Evolutionary conservation across 2,113 vertebrate species (phyloP), one percentile per base, ranked within the genome.

Genomic region (Camelus bactrianus): DNA sequence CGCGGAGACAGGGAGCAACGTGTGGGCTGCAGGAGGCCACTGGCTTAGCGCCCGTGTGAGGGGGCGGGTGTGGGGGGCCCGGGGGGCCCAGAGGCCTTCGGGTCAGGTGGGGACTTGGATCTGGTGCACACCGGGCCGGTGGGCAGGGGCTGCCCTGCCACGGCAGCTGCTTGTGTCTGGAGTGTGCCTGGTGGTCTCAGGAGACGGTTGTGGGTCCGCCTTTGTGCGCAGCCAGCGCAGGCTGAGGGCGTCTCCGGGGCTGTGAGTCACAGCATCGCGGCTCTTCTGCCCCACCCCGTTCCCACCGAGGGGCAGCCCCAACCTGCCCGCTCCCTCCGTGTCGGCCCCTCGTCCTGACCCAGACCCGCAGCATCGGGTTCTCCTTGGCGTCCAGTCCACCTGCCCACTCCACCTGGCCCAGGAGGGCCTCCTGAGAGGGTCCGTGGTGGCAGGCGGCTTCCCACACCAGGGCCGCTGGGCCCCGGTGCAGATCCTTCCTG

Each of bases 211-310:
- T 20, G 46, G 8, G 2, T 22, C 81, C 48, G 56, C 46, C 3
- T 0, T 20, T 32, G 17, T 10, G 35, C 46, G 9, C 28, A 13
- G 81, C 35, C 22, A 24, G 70, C 26, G 9, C 50, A n/a, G 46
- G 65, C 5, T 1, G 8, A 5, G n/a, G 28, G 15, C 0, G 0
- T 50, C 58, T 24, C 30, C 87, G 38, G 10, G 12, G 50, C 22
- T 48, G 56, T 6, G 90, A 52, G 15, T 9, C 13, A 0, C 22
- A 0, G 42, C 6, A 0, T 0, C 5, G 5, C 77, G 4, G 13
- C 42, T 28, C 6, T 8, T 15, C 30, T 3, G 19, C 30, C 67
- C 46, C 10, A 0, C 1, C 30, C 2, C 12, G 9, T 17, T 38
- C 12, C 38, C 48, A 3, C n/a, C 3, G 4, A n/a, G 4, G 62